These are phyloP conservation scores for Euthynnus affinis DNA, from an alignment of 2,797 vertebrate species.

Conservation along the genomic window DNA sequence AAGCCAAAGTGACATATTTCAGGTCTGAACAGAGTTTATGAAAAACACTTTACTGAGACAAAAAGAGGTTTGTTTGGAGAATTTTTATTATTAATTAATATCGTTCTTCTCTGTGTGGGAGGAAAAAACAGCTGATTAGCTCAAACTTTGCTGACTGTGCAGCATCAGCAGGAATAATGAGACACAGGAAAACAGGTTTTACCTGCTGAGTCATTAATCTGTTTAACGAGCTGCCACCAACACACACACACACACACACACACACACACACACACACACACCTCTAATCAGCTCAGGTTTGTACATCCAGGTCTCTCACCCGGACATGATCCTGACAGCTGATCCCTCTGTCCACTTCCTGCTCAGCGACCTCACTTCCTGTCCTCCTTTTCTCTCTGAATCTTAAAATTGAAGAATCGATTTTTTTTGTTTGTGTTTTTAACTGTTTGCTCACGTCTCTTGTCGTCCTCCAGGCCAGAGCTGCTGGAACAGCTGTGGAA, in stretches of 20 bases:
- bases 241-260: not conserved
- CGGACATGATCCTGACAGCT: constrained; percentile 19
- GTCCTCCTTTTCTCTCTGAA: not conserved
- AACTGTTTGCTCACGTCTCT: constrained; percentile 19
- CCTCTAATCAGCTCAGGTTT: constrained; percentile 37
- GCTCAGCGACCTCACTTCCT: constrained; percentile 14
- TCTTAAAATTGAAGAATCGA: not conserved
- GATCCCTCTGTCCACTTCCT: constrained; percentile 39
- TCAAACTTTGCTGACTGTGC: not conserved
- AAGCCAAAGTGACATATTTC: too few relatives aligned
- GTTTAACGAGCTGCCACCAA: constrained; percentile 1
- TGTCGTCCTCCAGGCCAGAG: constrained; percentile 90
- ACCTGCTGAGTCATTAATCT: constrained; percentile 39
- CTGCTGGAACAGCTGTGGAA: constrained; percentile 99
- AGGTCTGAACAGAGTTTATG: too few relatives aligned
- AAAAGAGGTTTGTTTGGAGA: too few relatives aligned
- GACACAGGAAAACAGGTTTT: constrained; percentile 6
- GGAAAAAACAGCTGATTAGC: not conserved
- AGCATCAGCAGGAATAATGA: constrained; percentile 13
- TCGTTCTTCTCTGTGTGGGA: not conserved
- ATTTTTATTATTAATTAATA: too few relatives aligned
- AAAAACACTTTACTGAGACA: too few relatives aligned
- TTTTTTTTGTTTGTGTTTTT: too few relatives aligned
- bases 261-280: constrained; percentile 1
- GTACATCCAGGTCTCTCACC: constrained; percentile 16